phyloP scores from a whole-genome alignment of 92 coral and sea anemone genomes.

The Isaurus tuberculatus region DNA sequence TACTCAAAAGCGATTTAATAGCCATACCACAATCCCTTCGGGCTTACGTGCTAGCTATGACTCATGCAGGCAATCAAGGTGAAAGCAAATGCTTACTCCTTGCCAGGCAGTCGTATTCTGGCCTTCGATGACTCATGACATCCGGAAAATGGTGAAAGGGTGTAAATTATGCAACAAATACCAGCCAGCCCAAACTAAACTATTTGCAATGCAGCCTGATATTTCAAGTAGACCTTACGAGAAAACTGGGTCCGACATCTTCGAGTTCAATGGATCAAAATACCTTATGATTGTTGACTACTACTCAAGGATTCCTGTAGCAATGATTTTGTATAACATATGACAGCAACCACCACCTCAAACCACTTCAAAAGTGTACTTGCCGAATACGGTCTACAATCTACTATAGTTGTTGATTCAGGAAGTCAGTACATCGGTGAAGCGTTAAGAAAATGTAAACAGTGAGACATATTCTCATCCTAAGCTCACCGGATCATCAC shows the following conservation, averaged over 20 bases:
- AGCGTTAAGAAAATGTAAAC: neutral
- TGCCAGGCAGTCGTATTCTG: too few species aligned
- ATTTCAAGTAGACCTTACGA: neutral
- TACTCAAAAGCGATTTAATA: conserved; percentile 35
- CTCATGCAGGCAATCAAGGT: too few species aligned
- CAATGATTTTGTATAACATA: too few species aligned
- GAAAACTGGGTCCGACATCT: neutral
- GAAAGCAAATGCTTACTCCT: too few species aligned
- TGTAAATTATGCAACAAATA: conserved; percentile 34
- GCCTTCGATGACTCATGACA: conserved; percentile 35
- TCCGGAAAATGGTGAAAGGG: conserved; percentile 35
- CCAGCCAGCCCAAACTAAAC: conserved; percentile 40
- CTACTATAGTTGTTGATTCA: neutral
- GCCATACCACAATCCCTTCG: conserved; percentile 36
- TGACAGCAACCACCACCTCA: neutral
- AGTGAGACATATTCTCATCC: too few species aligned
- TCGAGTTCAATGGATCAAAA: neutral
- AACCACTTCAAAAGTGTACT: neutral
- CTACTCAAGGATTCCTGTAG: neutral
- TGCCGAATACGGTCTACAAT: neutral
- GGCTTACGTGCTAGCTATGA: neutral
- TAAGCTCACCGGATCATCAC: too few species aligned
- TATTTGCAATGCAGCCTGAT: neutral
- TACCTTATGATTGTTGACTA: neutral
- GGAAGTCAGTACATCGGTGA: neutral